Evolutionary conservation across 1,140 invertebrate species (phyloP).

Genomic region (Ephestia elutella): DNA sequence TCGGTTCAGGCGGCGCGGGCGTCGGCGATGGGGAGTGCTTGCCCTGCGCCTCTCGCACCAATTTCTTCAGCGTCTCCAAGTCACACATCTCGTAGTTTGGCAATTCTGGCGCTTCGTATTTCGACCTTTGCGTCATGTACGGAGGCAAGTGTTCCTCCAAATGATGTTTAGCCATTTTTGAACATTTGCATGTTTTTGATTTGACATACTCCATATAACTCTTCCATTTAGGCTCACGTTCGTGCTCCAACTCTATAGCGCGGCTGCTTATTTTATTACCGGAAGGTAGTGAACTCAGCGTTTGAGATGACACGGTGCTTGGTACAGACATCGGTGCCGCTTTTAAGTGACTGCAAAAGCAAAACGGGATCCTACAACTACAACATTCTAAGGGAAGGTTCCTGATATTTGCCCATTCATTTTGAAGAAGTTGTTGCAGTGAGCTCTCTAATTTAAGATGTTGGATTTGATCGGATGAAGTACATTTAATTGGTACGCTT

Average conservation of each 20-base stretch:
- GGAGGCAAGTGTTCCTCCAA: conserved; percentile 49
- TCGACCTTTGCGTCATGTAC: conserved; percentile 56
- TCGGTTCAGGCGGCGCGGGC: conserved; percentile 21
- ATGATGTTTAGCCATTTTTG: conserved; percentile 47
- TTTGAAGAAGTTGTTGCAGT: conserved; percentile 34
- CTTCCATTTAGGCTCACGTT: conserved; percentile 54
- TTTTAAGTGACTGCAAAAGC: conserved; percentile 34
- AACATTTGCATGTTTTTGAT: conserved; percentile 42
- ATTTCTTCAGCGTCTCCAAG: conserved; percentile 34
- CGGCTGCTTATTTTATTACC: conserved; percentile 31
- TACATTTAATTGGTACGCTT: conserved; percentile 43
- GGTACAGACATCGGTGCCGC: conserved; percentile 27
- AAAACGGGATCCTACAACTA: conserved; percentile 50
- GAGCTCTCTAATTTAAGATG: conserved; percentile 54
- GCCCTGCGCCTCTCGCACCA: conserved; percentile 38
- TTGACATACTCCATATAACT: conserved; percentile 46
- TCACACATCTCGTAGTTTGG: conserved; percentile 49
- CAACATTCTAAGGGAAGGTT: conserved; percentile 44
- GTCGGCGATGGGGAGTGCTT: conserved; percentile 13
- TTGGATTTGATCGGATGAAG: conserved; percentile 29
- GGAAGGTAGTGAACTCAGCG: conserved; percentile 23
- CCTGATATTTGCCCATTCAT: conserved; percentile 49
- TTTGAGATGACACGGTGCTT: not conserved
- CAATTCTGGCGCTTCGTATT: conserved; percentile 36
- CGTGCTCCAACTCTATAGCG: conserved; percentile 30